Evolutionary conservation across 2,888 invertebrate species (phyloP), one percentile per base, ranked within the genome.

Genomic region (Ormia ochracea): DNA sequence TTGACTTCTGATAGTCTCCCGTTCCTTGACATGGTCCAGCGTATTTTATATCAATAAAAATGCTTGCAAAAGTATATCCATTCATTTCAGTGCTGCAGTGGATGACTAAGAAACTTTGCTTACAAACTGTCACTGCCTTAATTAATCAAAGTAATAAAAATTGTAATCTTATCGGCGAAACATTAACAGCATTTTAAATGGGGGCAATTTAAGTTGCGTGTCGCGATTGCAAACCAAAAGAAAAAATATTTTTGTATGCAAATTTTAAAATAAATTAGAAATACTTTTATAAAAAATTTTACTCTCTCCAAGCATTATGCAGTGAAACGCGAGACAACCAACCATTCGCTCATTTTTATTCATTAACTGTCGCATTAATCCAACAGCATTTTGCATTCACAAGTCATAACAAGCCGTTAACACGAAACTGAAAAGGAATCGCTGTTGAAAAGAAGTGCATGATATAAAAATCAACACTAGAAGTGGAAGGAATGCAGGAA

Each of bases 181-280:
- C 45, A 50, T 76, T 72, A 80, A 68, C 38, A 50, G 33, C 54
- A 56, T 65, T 69, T 69, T 52, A 63, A 73, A 59, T 59, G 73
- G 45, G 52, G 33, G 38, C 73, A 69, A 63, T 74, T 77, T 65
- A 36, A 58, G 0, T 52, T 75, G 59, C 68, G 45, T 75, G 74
- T 26, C 50, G 31, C 10, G 17, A 3, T n/a, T n/a, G n/a, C n/a
- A n/a, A n/a, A n/a, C n/a, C 3, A 48, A 10, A n/a, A 23, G 4
- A 10, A 9, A 1, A 19, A 31, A 19, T n/a, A n/a, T n/a, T n/a
- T n/a, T n/a, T n/a, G n/a, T n/a, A n/a, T n/a, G n/a, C n/a, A n/a
- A n/a, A n/a, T n/a, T n/a, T n/a, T n/a, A n/a, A n/a, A n/a, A n/a
- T n/a, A n/a, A n/a, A n/a, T n/a, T n/a, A n/a, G n/a, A n/a, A n/a